phyloP scores from a whole-genome alignment of 2,888 invertebrate genomes.

The Callinectes sapidus region DNA sequence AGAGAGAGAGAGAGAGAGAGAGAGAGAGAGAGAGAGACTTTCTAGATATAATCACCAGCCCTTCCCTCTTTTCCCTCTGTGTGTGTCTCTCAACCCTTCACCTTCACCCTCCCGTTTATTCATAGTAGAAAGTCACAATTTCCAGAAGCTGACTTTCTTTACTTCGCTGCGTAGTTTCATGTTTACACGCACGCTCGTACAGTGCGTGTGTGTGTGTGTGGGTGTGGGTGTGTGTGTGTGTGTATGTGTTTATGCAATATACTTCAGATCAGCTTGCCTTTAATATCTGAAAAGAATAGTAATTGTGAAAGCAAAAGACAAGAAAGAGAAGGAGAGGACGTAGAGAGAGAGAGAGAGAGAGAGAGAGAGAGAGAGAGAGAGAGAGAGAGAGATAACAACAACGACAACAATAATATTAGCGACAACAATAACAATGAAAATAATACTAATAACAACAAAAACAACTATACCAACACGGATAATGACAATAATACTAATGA shows the following conservation, averaged over 20 bases:
- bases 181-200: background rate
- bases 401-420: background rate
- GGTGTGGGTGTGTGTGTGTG: background rate
- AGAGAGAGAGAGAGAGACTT: background rate
- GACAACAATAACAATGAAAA: background rate
- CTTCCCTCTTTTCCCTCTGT: background rate
- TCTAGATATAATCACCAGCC: background rate
- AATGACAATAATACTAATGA: background rate
- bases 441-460: background rate
- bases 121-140: background rate
- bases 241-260: background rate
- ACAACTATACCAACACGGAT: background rate
- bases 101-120: background rate
- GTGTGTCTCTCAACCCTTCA: background rate
- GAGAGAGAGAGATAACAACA: background rate
- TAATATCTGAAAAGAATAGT: background rate
- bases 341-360: background rate
- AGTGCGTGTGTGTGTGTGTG: slow-evolving; percentile 34
- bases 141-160: background rate
- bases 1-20: slow-evolving; percentile 6
- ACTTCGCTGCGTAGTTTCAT: background rate
- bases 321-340: background rate
- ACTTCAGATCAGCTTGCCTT: background rate
- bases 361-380: background rate
- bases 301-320: too few relatives aligned